These are phyloP conservation scores for Myopa testacea DNA, from an alignment of 2,888 invertebrate species.

Conservation along the genomic window DNA sequence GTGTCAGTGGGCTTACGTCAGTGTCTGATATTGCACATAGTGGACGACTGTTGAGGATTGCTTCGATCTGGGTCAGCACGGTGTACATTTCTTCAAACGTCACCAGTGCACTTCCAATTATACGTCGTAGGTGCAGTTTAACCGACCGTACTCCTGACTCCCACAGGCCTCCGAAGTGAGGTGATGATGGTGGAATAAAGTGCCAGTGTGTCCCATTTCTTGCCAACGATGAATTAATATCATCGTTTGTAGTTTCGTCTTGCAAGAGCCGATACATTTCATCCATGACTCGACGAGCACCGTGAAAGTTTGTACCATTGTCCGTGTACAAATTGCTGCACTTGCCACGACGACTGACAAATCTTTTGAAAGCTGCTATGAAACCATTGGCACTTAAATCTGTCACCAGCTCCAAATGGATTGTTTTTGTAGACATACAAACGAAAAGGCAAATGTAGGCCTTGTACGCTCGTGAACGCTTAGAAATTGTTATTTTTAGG, in stretches of 20 bases:
- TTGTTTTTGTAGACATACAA: conserved; percentile 44
- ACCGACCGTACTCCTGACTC: conserved; percentile 37
- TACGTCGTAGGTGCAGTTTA: conserved; percentile 36
- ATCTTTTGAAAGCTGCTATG: conserved; percentile 45
- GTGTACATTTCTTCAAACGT: conserved; percentile 43
- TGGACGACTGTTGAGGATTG: conserved; percentile 39
- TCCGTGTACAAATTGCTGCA: conserved; percentile 41
- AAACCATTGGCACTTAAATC: conserved; percentile 46
- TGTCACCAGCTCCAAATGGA: conserved; percentile 46
- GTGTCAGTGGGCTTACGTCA: conserved; percentile 19
- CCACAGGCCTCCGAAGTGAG: conserved; percentile 41
- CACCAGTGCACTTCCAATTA: conserved; percentile 35
- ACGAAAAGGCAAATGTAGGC: conserved; percentile 46
- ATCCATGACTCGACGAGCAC: conserved; percentile 31
- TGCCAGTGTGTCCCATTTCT: conserved; percentile 31
- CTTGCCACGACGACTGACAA: conserved; percentile 40
- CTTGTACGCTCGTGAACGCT: conserved; percentile 25
- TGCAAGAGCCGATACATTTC: conserved; percentile 39
- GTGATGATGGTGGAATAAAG: conserved; percentile 42
- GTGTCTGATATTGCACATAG: conserved; percentile 23
- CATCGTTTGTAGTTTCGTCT: conserved; percentile 23
- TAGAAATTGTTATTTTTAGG: conserved; percentile 10
- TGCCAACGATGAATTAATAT: neutral
- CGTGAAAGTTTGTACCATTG: conserved; percentile 45
- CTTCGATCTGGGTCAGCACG: conserved; percentile 44